Percentiles rank a stretch among this genome's conserved stretches.
phyloP scores from a whole-genome alignment of 2,888 invertebrate species.

The Steromphala cineraria region DNA sequence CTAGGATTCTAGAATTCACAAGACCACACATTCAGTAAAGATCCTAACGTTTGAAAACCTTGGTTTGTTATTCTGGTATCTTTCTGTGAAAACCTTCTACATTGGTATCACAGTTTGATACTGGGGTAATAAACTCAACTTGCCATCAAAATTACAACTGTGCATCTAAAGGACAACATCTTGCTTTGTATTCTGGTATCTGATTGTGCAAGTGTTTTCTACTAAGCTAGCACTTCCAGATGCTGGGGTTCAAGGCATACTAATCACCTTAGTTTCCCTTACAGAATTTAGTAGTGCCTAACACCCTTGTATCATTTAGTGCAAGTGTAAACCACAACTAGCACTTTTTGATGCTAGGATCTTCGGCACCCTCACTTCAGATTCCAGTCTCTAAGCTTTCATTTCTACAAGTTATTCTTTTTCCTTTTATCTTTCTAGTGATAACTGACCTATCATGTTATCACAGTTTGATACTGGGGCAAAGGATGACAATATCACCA shows the following conservation, averaged over 20 bases:
- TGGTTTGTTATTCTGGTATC: not conserved
- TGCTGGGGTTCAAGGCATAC: constrained; percentile 22
- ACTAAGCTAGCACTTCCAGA: constrained; percentile 39
- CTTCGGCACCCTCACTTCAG: no score
- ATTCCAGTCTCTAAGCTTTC: no score
- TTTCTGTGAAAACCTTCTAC: not conserved
- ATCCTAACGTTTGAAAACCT: not conserved
- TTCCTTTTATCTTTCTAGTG: not conserved
- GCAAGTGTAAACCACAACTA: no score
- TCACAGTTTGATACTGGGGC: not conserved
- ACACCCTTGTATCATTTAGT: no score
- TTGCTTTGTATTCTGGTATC: constrained; percentile 23
- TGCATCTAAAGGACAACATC: no score
- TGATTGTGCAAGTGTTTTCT: constrained; percentile 34
- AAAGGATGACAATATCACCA: not conserved
- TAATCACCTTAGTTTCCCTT: not conserved
- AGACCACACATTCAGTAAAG: not conserved
- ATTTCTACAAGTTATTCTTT: not conserved
- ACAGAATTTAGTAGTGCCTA: no score
- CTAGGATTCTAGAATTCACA: not conserved
- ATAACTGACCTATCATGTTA: not conserved
- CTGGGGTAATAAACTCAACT: not conserved
- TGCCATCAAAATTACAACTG: no score
- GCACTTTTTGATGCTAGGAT: no score
- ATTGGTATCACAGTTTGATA: constrained; percentile 1